Conservation (phyloP, 2,888 invertebrate genomes). For the Eristalis tenax region DNA sequence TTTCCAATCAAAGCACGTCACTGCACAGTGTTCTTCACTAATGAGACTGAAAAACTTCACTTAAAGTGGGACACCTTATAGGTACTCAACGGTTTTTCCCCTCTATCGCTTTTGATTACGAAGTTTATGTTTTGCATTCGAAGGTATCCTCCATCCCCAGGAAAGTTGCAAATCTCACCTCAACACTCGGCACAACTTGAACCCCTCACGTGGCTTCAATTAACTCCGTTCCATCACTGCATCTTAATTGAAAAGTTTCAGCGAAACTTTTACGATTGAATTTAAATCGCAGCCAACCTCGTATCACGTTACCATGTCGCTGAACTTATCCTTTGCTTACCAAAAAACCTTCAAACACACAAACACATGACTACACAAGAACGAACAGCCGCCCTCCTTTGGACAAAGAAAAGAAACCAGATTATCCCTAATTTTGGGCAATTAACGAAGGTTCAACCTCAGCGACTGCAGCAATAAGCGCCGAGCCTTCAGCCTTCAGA, state of each 20-base stretch:
- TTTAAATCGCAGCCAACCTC: conserved; percentile 49
- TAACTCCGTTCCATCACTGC: conserved; percentile 51
- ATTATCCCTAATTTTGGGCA: conserved; percentile 57
- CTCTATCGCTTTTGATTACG: neutral
- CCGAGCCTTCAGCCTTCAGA: neutral
- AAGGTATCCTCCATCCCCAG: neutral
- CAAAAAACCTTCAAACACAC: neutral
- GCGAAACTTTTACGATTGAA: conserved; percentile 55
- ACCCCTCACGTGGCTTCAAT: conserved; percentile 25
- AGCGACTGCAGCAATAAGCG: neutral
- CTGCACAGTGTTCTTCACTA: neutral
- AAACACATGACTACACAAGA: neutral
- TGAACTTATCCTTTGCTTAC: neutral
- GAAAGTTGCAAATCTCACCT: conserved; percentile 32
- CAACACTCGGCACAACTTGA: neutral
- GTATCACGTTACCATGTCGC: neutral
- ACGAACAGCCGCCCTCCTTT: neutral
- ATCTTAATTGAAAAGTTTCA: conserved; percentile 55
- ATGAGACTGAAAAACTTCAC: neutral
- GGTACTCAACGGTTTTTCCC: neutral
- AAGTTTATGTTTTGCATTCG: neutral
- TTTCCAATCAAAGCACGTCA: no score
- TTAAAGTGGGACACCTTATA: neutral
- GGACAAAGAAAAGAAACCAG: neutral
- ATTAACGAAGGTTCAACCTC: conserved; percentile 49